Percentiles rank a stretch among this genome's conserved stretches.
Evolutionary conservation across 2,888 invertebrate species (phyloP).

Genomic region (Cephus nigrinus): DNA sequence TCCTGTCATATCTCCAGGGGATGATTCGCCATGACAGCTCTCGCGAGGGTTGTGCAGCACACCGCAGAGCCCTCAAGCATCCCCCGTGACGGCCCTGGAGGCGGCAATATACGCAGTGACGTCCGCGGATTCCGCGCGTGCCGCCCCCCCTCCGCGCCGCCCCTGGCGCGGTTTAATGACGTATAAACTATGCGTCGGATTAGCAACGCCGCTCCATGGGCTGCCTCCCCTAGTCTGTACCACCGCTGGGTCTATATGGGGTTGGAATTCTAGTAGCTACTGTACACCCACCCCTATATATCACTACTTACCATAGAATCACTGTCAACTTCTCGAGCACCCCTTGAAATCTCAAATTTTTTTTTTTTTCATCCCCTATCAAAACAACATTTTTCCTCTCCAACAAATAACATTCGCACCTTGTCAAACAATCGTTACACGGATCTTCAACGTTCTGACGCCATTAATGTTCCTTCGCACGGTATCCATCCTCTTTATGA

Average conservation of each 20-base stretch:
- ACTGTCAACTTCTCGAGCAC: neutral
- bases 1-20: conserved; percentile 59
- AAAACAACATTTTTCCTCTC: neutral
- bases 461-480: neutral
- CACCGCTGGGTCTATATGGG: neutral
- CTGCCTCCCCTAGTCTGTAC: neutral
- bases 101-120: conserved; percentile 61
- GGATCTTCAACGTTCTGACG: neutral
- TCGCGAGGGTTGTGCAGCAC: conserved; percentile 41
- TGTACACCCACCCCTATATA: neutral
- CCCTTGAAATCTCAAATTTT: neutral
- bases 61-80: conserved; percentile 10
- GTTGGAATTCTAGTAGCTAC: neutral
- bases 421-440: too few species aligned
- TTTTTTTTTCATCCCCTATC: neutral
- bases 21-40: conserved; percentile 64
- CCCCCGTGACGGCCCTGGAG: conserved; percentile 31
- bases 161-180: conserved; percentile 60
- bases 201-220: conserved; percentile 45
- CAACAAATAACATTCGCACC: neutral
- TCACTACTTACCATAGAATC: neutral
- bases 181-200: conserved; percentile 66
- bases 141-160: conserved; percentile 30
- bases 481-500: neutral
- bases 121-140: conserved; percentile 63